Evolutionary conservation across 2,888 invertebrate species (phyloP).

Genomic region (Clostera curtula): DNA sequence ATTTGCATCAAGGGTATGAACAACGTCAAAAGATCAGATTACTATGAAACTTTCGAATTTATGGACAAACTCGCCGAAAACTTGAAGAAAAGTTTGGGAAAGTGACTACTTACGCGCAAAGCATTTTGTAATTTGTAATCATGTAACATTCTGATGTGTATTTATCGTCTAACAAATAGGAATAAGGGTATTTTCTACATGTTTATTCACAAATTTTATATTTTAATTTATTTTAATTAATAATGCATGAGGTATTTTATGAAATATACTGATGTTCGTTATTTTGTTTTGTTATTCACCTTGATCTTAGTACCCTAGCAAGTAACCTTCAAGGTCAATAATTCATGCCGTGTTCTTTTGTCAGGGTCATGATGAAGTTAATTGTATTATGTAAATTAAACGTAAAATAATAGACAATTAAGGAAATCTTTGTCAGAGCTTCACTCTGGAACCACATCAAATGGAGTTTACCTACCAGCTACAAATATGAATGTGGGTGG

Average conservation of each 20-base stretch:
- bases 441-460: no score
- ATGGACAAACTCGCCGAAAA: constrained; percentile 96
- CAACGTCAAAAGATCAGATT: constrained; percentile 85
- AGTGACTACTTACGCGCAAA: constrained; percentile 56
- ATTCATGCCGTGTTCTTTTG: not conserved
- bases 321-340: not conserved
- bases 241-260: constrained; percentile 27
- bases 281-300: constrained; percentile 5
- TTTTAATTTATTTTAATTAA: constrained; percentile 31
- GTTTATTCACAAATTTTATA: constrained; percentile 51
- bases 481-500: no score
- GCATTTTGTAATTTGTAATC: constrained; percentile 44
- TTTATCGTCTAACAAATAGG: constrained; percentile 30
- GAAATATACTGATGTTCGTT: constrained; percentile 9
- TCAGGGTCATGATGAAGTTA: no score
- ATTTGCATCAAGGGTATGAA: constrained; percentile 97
- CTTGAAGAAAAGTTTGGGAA: constrained; percentile 77
- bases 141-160: constrained; percentile 16
- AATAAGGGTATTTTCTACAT: constrained; percentile 42
- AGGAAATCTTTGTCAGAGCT: no score
- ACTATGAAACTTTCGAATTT: constrained; percentile 97
- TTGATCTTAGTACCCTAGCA: constrained; percentile 4
- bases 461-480: no score
- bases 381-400: no score
- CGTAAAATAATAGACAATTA: no score